A percentile compares a stretch with the other conserved stretches of the same genome.
These are phyloP conservation scores for Harpagus bidentatus DNA, from an alignment of 2,113 vertebrate genomes.

Conservation along the genomic window DNA sequence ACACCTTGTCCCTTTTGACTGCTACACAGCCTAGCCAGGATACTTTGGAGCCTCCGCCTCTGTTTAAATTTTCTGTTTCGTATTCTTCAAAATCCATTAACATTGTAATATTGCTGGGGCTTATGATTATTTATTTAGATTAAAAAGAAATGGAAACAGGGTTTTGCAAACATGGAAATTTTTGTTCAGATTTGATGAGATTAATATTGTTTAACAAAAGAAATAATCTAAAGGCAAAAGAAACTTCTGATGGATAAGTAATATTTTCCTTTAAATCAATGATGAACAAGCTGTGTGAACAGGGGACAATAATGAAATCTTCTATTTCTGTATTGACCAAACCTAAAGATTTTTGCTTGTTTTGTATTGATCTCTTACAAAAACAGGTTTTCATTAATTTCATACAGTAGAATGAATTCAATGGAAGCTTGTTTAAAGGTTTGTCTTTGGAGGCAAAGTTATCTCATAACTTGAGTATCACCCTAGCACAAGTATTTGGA, in stretches of 20 bases:
- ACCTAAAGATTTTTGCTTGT: background rate
- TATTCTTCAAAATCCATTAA: background rate
- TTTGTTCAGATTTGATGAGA: background rate
- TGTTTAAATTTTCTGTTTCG: background rate
- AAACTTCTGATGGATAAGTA: background rate
- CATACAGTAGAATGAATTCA: background rate
- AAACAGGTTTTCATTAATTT: background rate
- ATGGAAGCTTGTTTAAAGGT: background rate
- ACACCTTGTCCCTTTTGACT: background rate
- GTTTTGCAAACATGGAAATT: background rate
- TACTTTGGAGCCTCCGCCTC: background rate
- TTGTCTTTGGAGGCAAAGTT: background rate
- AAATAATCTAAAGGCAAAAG: background rate
- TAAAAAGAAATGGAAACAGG: background rate
- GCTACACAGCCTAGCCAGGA: background rate
- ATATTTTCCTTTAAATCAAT: background rate
- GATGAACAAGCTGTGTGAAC: background rate
- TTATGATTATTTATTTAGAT: background rate
- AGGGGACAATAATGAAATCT: background rate
- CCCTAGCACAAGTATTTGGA: background rate
- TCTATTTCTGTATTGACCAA: background rate
- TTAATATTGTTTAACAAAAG: background rate
- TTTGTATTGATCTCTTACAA: background rate
- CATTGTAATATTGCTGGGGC: background rate
- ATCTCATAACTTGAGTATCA: background rate